Evolutionary conservation across 2,797 vertebrate species (phyloP).

Genomic region (Rhynchotus rufescens): DNA sequence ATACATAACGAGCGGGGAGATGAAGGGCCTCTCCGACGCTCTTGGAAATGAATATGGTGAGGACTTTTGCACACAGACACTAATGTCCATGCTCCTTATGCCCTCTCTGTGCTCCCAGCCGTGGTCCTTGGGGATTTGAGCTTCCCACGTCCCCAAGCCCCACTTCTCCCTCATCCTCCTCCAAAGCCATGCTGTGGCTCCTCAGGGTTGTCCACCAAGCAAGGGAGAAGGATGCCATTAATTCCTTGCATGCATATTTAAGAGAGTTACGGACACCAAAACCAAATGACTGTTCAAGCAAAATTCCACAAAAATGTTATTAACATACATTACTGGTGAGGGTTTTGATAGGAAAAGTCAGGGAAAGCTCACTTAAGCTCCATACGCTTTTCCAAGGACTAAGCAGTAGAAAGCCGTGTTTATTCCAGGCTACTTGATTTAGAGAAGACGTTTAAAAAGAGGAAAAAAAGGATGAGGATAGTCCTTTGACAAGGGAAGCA

Average conservation of each 20-base stretch:
- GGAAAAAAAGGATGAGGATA: rapidly evolving
- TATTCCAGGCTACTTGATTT: background rate
- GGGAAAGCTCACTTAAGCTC: background rate
- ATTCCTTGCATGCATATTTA: background rate
- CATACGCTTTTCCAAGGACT: background rate
- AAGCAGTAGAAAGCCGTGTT: background rate
- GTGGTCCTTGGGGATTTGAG: background rate
- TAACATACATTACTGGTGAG: background rate
- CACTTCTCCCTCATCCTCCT: background rate
- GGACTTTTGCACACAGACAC: background rate
- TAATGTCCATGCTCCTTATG: rapidly evolving
- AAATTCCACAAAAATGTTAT: background rate
- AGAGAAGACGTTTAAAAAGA: background rate
- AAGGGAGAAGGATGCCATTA: background rate
- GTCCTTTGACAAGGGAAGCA: background rate
- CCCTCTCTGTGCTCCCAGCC: rapidly evolving
- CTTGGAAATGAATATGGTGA: background rate
- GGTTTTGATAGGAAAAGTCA: background rate
- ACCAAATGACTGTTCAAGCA: background rate
- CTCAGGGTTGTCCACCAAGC: no score
- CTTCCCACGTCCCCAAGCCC: background rate
- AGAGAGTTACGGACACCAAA: background rate
- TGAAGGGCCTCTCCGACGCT: background rate
- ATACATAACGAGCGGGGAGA: background rate
- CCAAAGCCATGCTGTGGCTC: background rate